Conservation (phyloP, 2,113 vertebrate species). For the Nannospalax galili region DNA sequence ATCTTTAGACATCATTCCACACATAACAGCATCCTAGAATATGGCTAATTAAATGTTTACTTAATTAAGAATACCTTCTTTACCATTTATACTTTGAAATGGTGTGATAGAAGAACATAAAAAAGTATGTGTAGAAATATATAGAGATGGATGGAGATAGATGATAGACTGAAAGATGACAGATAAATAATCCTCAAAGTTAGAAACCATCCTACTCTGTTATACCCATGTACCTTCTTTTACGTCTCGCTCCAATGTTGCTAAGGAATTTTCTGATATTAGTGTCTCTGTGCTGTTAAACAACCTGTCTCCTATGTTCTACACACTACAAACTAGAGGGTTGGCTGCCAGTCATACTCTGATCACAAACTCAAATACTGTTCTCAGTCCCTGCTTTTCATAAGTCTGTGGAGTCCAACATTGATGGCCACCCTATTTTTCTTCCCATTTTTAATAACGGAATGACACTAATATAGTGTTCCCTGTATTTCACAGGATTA, state of each 20-base stretch:
- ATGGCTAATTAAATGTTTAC: background rate
- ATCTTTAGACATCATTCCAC: background rate
- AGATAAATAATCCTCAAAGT: no score
- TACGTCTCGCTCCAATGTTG: background rate
- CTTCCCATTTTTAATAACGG: background rate
- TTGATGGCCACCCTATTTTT: background rate
- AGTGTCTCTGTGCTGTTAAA: background rate
- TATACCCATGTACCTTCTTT: background rate
- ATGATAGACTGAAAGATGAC: no score
- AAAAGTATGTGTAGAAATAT: background rate
- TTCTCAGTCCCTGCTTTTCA: background rate
- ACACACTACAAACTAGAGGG: background rate
- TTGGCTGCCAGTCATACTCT: background rate
- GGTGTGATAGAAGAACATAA: background rate
- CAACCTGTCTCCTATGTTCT: background rate
- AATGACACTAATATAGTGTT: background rate
- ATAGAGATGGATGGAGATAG: no score
- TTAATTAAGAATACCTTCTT: background rate
- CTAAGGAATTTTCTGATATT: background rate
- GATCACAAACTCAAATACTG: background rate
- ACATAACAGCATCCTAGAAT: background rate
- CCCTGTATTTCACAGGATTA: background rate
- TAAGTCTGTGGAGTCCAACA: background rate
- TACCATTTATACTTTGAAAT: background rate
- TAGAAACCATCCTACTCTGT: background rate